These are phyloP conservation scores for Trematocara macrostoma DNA, from an alignment of 2,113 vertebrate species.

Conservation along the genomic window DNA sequence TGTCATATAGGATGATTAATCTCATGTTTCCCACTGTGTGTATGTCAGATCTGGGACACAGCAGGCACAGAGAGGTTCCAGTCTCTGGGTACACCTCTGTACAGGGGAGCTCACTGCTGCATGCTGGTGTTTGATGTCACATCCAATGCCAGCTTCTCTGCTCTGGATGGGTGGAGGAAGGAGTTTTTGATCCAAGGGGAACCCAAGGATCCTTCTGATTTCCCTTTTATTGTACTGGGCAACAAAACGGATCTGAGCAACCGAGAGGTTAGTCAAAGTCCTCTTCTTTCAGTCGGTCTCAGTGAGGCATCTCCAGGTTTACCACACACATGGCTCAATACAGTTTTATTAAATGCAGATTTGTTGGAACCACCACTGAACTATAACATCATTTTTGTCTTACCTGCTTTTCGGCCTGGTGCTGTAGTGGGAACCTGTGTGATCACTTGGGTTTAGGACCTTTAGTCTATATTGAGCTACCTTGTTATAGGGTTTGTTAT, in stretches of 20 bases:
- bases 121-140: conserved; percentile 67
- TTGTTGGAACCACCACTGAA: not conserved
- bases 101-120: conserved; percentile 57
- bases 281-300: not conserved
- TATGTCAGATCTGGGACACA: conserved; percentile 62
- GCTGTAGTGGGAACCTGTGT: not conserved
- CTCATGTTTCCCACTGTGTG: not conserved
- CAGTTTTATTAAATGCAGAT: not conserved
- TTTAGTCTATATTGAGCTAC: not conserved
- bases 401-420: not conserved
- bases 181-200: conserved; percentile 62
- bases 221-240: conserved; percentile 64
- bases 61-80: conserved; percentile 64
- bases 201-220: conserved; percentile 21
- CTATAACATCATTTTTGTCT: not conserved
- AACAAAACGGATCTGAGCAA: conserved; percentile 63
- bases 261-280: conserved; percentile 43
- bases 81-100: conserved; percentile 54
- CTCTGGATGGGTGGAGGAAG: conserved; percentile 49
- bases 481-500: not conserved
- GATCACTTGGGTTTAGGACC: not conserved
- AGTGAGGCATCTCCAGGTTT: not conserved
- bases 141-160: conserved; percentile 40
- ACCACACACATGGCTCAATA: not conserved
- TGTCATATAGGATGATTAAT: not conserved